Base-by-base conservation (phyloP, 2,888 invertebrate species). In the Nemoura dubitans region DNA sequence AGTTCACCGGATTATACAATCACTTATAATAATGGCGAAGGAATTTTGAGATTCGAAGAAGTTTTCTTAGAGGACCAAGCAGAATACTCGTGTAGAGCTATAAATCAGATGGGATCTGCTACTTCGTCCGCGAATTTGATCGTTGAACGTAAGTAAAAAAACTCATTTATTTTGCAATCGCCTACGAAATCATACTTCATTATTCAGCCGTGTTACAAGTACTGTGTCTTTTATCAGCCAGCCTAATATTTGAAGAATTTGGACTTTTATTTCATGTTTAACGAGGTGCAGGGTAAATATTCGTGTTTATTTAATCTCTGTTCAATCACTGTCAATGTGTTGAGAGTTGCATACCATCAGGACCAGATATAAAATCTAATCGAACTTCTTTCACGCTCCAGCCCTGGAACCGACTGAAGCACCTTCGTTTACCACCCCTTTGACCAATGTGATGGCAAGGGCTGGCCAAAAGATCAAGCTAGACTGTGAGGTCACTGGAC, bases 1-100 rank as follows among this genome's bases (percentile, higher is more conserved):
- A 94, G 95, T 90, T 94, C 94, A 1, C 94, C 95, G 0, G 95
- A 95, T 90, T 97, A 96, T 90, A 92, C 94, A 88, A 96, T 96
- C 88, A 96, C 95, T 26, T 96, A 95, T 90, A 97, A 97, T 90
- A 97, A 97, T 90, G 97, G 97, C 3, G 95, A 95, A 86, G 97
- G 96, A 84, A 92, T 94, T 36, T 91, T 97, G 87, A 94, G 94
- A 89, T 95, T 97, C 89, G 95, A 96, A 85, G 94, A 95, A 90
- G 93, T 95, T 1, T 92, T 93, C 87, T 90, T 94, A 80, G 94
- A 94, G 86, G 96, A 97, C 90, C 94, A 94, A 88, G 96, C 95
- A 0, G 93, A 94, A 83, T 96, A 95, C 90, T 94, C 94, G 0
- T 96, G 96, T 90, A 94, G 94, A 89, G 96, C 96, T 10, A 92